phyloP scores from a whole-genome alignment of 1,140 invertebrate genomes.

The Elymnias hypermnestra region DNA sequence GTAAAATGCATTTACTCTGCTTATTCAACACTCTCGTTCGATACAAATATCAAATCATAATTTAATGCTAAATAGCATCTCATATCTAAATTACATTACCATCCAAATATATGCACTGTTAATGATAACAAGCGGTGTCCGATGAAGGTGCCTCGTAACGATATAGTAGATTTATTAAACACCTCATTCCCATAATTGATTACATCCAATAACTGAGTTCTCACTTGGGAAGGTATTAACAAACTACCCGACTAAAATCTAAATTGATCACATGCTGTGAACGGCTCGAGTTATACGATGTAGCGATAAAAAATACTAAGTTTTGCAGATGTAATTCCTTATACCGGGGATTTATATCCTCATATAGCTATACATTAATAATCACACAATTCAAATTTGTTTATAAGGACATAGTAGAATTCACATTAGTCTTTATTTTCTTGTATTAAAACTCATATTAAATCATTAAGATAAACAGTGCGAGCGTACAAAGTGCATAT shows the following conservation, averaged over 20 bases:
- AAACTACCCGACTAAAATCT: constrained; percentile 25
- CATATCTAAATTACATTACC: constrained; percentile 5
- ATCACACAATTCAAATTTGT: too few relatives aligned
- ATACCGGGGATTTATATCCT: too few relatives aligned
- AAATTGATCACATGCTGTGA: constrained; percentile 29
- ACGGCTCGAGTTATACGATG: constrained; percentile 3
- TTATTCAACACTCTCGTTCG: not conserved
- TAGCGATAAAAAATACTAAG: constrained; percentile 7
- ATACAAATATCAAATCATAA: not conserved
- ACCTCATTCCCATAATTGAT: constrained; percentile 32
- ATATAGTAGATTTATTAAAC: constrained; percentile 21
- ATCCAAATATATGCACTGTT: constrained; percentile 6
- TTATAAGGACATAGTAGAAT: too few relatives aligned
- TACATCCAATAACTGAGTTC: constrained; percentile 31
- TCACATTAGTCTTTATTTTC: too few relatives aligned
- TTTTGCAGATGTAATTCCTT: too few relatives aligned
- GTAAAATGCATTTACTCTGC: too few relatives aligned
- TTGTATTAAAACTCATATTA: too few relatives aligned
- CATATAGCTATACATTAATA: too few relatives aligned
- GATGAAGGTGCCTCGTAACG: constrained; percentile 5
- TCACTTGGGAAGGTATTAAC: constrained; percentile 29
- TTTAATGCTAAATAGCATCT: not conserved
- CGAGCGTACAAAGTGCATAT: too few relatives aligned
- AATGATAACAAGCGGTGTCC: constrained; percentile 7
- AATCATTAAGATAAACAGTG: too few relatives aligned